A percentile compares a stretch with the other conserved stretches of the same genome.
These are phyloP conservation scores for Crioceris asparagi DNA, from an alignment of 2,888 invertebrate genomes.

Conservation along the genomic window DNA sequence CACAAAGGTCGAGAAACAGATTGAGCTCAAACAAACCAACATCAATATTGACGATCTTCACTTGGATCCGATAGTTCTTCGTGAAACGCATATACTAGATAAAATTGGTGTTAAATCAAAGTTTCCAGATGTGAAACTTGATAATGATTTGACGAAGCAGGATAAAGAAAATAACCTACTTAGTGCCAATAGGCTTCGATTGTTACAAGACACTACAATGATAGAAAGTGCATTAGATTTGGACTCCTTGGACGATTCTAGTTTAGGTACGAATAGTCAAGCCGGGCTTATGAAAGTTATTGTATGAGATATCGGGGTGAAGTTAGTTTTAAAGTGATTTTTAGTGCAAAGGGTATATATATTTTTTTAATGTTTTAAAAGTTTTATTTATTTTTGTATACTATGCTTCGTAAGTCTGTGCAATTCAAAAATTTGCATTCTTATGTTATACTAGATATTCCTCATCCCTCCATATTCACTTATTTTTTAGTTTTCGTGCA, in stretches of 20 bases:
- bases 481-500: no score
- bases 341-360: no score
- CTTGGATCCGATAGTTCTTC: slow-evolving; percentile 39
- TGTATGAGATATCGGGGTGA: no score
- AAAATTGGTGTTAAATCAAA: slow-evolving; percentile 25
- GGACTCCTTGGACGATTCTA: slow-evolving; percentile 71
- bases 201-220: slow-evolving; percentile 81
- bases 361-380: no score
- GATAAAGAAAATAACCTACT: slow-evolving; percentile 42
- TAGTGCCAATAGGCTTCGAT: slow-evolving; percentile 54
- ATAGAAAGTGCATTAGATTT: slow-evolving; percentile 82
- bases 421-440: no score
- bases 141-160: slow-evolving; percentile 35
- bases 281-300: slow-evolving; percentile 53
- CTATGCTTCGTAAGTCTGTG: no score
- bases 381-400: no score
- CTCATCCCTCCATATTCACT: no score
- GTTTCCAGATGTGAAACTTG: slow-evolving; percentile 25
- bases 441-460: no score
- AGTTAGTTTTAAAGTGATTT: no score
- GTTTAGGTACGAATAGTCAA: slow-evolving; percentile 57
- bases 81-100: slow-evolving; percentile 31
- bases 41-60: slow-evolving; percentile 45
- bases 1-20: slow-evolving; percentile 14
- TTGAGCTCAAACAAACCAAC: slow-evolving; percentile 13